phyloP scores from a whole-genome alignment of 2,797 vertebrate species.

The Novumbra hubbsi region DNA sequence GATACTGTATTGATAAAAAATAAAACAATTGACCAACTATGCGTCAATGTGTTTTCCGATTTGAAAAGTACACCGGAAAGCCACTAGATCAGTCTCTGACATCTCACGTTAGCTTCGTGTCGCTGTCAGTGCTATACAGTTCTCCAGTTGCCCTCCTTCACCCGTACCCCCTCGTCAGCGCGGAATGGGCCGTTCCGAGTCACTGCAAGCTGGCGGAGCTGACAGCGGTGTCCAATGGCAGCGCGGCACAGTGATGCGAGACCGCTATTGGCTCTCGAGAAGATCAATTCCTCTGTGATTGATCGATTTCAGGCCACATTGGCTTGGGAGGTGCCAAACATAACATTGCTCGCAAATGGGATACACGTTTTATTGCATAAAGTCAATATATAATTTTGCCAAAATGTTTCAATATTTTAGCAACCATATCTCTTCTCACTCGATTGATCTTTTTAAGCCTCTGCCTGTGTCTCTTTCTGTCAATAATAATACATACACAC shows the following conservation, averaged over 20 bases:
- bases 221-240: constrained; percentile 79
- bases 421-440: not conserved
- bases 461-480: not conserved
- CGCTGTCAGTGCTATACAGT: constrained; percentile 5
- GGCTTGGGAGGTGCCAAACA: constrained; percentile 60
- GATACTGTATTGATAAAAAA: not conserved
- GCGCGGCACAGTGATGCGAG: constrained; percentile 63
- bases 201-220: constrained; percentile 72
- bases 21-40: not conserved
- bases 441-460: not conserved
- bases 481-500: constrained; percentile 13
- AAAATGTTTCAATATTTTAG: constrained; percentile 33
- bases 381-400: constrained; percentile 17
- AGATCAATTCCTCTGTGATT: constrained; percentile 87
- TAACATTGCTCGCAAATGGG: constrained; percentile 31
- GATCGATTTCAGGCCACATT: constrained; percentile 80
- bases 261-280: constrained; percentile 79
- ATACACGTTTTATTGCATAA: constrained; percentile 34
- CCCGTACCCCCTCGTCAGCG: constrained; percentile 60
- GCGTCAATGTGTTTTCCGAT: not conserved
- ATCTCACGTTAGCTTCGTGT: not conserved
- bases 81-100: not conserved
- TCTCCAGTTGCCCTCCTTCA: constrained; percentile 38
- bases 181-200: constrained; percentile 87
- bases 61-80: not conserved